Conservation (phyloP, 2,888 invertebrate species). For the Frankliniella intonsa region DNA sequence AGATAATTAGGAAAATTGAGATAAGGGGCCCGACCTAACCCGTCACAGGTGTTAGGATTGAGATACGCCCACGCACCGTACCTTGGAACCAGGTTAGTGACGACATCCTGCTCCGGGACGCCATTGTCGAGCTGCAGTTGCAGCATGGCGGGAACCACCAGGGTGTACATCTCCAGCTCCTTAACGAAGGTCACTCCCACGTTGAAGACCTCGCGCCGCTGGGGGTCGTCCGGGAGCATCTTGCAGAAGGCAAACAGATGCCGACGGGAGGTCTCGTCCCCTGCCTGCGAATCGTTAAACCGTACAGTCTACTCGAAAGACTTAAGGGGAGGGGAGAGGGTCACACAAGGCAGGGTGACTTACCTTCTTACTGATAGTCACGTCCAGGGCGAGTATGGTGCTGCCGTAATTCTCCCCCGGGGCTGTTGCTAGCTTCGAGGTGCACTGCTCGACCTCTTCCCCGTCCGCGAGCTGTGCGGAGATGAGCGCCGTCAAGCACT, state of each 20-base stretch:
- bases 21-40: too few species aligned
- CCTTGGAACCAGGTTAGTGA: conserved; percentile 51
- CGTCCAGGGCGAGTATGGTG: conserved; percentile 48
- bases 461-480: not conserved
- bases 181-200: conserved; percentile 54
- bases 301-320: too few species aligned
- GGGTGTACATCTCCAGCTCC: conserved; percentile 54
- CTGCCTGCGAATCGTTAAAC: not conserved
- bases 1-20: too few species aligned
- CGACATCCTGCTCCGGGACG: conserved; percentile 45
- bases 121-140: conserved; percentile 50
- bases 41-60: too few species aligned
- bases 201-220: conserved; percentile 52
- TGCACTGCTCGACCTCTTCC: not conserved
- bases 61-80: too few species aligned
- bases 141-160: conserved; percentile 50
- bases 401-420: conserved; percentile 62
- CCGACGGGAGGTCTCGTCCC: not conserved
- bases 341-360: not conserved
- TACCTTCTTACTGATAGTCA: not conserved
- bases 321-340: too few species aligned
- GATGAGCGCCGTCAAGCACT: not conserved
- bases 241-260: conserved; percentile 4
- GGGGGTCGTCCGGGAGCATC: conserved; percentile 53
- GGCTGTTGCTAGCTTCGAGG: conserved; percentile 43